Base-by-base conservation (phyloP, 2,113 vertebrate genomes). In the Hyperopisus bebe region DNA sequence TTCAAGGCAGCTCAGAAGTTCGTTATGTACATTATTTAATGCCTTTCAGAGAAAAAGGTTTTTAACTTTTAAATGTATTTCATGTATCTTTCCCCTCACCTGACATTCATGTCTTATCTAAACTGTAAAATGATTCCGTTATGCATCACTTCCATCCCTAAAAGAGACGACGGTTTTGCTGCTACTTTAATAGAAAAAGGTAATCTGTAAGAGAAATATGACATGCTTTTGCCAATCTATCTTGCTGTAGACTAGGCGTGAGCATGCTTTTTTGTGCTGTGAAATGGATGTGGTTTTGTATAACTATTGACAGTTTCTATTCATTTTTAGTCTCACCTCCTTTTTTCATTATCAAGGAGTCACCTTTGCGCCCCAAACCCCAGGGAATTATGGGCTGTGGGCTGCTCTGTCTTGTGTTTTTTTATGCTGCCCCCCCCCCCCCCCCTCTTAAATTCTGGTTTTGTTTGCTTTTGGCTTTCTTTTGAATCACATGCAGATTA, bases 141-240 rank as follows among this genome's bases (percentile, higher is more conserved):
- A 84, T 35, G 85, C n/a, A 53, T 87, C 44, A 17, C 24, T 48
- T 35, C 87, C 46, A 48, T 48, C 46, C 62, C 42, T 24, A 77
- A 74, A 88, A 19, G 46, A 51, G 48, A 82, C 48, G 1, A 35
- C n/a, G 80, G 74, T 80, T 88, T 21, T 17, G 15, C 48, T 51
- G 35, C 70, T 53, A 6, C 70, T 51, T 77, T 31, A 27, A 27
- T 46, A 46, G 87, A 44, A 88, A 44, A 88, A 66, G 62, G 87
- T 70, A 88, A 88, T 88, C 58, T 27, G 55, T 70, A 47, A 70
- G 17, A 70, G 55, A 70, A 47, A 70, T 88, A 46, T 50, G 42
- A 39, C 42, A 77, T 80, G 44, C 42, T 80, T 89, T 89, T 35
- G 48, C 88, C 88, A 89, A 77, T 89, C 88, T 27, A 50, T 77